These are phyloP conservation scores for Setipinna tenuifilis DNA, from an alignment of 2,797 vertebrate species.

Conservation along the genomic window DNA sequence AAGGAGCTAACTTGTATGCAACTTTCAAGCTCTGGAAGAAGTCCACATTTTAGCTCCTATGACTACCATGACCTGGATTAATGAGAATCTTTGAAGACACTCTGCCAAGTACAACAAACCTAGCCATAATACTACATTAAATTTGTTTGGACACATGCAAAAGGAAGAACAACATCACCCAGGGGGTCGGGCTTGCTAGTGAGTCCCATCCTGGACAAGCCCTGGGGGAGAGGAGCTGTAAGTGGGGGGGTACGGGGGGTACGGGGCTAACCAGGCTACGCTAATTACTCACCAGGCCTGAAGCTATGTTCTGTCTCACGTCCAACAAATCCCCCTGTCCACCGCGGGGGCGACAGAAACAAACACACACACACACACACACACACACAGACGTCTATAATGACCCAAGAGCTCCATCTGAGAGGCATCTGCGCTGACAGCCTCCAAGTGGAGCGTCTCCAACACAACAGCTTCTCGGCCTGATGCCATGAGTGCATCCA, in stretches of 20 bases:
- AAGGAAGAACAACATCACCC: not conserved
- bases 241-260: not conserved
- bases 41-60: no score
- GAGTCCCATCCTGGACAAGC: not conserved
- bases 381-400: not conserved
- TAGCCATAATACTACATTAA: no score
- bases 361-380: constrained; percentile 52
- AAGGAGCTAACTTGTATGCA: not conserved
- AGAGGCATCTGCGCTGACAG: no score
- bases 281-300: constrained; percentile 57
- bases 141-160: not conserved
- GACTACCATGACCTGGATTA: no score
- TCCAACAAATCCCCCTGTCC: constrained; percentile 56
- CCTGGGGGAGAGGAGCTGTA: not conserved
- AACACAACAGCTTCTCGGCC: no score
- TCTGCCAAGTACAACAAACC: no score
- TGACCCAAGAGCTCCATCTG: no score
- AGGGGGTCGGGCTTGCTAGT: not conserved
- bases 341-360: constrained; percentile 48
- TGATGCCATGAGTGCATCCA: no score
- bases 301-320: constrained; percentile 54
- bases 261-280: not conserved
- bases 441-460: no score
- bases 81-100: no score
- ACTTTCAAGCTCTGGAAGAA: no score